phyloP scores from a whole-genome alignment of 1,140 invertebrate genomes.

The Ridgeia piscesae region DNA sequence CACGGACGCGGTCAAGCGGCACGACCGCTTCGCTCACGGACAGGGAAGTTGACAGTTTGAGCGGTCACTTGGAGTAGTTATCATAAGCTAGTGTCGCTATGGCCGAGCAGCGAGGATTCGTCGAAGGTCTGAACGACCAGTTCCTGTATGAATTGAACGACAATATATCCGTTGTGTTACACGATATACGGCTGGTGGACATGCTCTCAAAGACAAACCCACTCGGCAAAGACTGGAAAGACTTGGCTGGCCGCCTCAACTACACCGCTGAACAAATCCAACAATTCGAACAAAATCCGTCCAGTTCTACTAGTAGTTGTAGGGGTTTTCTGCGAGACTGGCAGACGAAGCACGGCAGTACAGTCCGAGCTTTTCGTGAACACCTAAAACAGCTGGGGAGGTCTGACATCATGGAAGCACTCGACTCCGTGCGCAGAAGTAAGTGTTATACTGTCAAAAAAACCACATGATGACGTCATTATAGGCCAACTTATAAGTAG shows the following conservation, averaged over 20 bases:
- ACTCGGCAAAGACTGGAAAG: neutral
- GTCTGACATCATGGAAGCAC: neutral
- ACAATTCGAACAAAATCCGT: neutral
- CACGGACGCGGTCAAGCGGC: too few relatives aligned
- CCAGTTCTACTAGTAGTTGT: neutral
- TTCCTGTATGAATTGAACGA: neutral
- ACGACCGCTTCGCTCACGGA: neutral
- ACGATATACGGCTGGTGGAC: neutral
- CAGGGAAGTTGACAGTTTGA: neutral
- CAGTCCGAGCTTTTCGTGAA: neutral
- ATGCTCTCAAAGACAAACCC: neutral
- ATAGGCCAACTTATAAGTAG: neutral
- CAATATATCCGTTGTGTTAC: neutral
- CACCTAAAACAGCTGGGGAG: neutral
- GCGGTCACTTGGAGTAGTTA: neutral
- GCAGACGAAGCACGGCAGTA: neutral
- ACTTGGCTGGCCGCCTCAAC: neutral
- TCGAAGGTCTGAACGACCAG: neutral
- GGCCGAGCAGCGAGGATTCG: neutral
- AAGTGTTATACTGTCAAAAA: neutral
- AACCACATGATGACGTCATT: neutral
- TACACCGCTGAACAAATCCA: neutral
- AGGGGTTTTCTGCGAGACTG: neutral
- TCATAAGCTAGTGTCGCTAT: too few relatives aligned
- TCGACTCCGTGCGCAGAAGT: neutral